Base-by-base conservation (phyloP, 2,113 vertebrate species). In the Lichenostomus cassidix region DNA sequence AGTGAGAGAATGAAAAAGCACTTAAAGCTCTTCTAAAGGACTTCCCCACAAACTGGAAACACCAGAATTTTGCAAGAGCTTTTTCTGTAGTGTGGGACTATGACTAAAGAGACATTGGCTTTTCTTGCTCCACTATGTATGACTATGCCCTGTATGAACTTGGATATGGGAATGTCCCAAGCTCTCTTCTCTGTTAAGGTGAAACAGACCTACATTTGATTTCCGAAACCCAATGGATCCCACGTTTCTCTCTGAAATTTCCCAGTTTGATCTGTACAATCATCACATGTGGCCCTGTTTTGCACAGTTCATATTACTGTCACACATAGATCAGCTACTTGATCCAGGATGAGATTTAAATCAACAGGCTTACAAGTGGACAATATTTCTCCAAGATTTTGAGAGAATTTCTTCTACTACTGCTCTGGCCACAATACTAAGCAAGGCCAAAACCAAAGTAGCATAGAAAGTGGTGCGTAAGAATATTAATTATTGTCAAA, bases 21-120 rank as follows among this genome's bases (percentile, higher is more conserved):
- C 39, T 37, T 41, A 67, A 42, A 68, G 22, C 10, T 29, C 20
- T 78, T 76, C 37, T 31, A 15, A 58, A 78, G 42, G 44, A 82
- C 81, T 94, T 90, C 42, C 49, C 62, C 65, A 78, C 60, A 49
- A 59, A 83, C 76, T 93, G 83, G 53, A 93, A 84, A 84, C 31
- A 63, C 76, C n/a, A 78, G 86, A 84, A 58, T 95, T 93, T 78
- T 78, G 83, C 65, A 96, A 93, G 60, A 76, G 23, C 28, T 80
- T 50, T 33, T 94, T 83, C 44, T 64, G 12, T 49, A 69, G 16
- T n/a, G 52, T 71, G 23, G 28, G 31, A 31, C 31, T 74, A n/a
- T 39, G 27, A 83, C 79, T 77, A 73, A 49, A 49, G 25, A 82
- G 33, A 11, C 2, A 2, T 56, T 68, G 73, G 31, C 21, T 92